These are phyloP conservation scores for Heliornis fulica DNA, from an alignment of 2,113 vertebrate genomes.

Conservation along the genomic window DNA sequence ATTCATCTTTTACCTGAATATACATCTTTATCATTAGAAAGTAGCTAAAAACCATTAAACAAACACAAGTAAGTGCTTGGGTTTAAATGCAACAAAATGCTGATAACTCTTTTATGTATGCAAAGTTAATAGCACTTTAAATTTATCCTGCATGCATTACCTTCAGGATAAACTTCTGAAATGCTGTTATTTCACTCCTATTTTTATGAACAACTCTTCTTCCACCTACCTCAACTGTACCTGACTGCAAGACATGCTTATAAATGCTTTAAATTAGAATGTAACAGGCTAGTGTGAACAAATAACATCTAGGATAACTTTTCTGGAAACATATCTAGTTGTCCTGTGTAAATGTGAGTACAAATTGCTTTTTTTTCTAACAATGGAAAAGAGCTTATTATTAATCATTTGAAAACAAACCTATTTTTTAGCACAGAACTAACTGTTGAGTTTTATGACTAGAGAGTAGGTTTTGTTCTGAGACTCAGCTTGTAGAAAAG, in stretches of 20 bases:
- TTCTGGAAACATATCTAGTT: neutral
- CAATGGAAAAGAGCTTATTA: neutral
- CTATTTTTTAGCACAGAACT: neutral
- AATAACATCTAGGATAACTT: neutral
- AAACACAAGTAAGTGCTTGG: neutral
- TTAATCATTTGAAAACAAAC: neutral
- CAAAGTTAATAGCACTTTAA: neutral
- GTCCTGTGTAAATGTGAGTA: neutral
- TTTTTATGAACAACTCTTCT: neutral
- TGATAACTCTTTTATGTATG: neutral
- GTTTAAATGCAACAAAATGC: neutral
- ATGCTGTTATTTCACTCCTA: neutral
- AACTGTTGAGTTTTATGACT: neutral
- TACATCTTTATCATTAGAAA: neutral
- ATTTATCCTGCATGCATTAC: neutral
- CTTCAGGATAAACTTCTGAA: neutral
- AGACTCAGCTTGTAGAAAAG: neutral
- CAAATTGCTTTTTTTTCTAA: neutral
- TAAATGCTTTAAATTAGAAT: neutral
- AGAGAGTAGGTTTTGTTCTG: neutral
- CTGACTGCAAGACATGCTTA: neutral
- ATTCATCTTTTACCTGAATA: neutral
- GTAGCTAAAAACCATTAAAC: neutral
- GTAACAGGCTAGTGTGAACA: neutral
- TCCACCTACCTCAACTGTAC: neutral